Conservation (phyloP, 2,797 vertebrate genomes). For the Nyctalus aviator region DNA sequence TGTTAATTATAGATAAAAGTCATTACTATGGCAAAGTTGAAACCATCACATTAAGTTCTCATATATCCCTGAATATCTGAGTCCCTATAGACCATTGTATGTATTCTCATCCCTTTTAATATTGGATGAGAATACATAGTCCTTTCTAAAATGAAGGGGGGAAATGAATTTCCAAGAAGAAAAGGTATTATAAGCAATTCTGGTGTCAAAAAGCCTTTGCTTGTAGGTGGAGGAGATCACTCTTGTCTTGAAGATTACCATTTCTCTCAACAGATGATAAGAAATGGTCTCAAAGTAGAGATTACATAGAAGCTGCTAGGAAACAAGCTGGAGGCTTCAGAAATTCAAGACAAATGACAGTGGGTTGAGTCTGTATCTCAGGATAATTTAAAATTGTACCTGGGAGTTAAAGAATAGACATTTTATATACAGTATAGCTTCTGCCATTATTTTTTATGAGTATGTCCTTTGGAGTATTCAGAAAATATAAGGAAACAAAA, state of each 20-base stretch:
- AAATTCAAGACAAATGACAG: conserved; percentile 40
- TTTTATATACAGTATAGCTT: not conserved
- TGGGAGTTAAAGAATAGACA: conserved; percentile 32
- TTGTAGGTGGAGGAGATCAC: not conserved
- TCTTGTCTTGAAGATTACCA: conserved; percentile 23
- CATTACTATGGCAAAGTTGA: conserved; percentile 45
- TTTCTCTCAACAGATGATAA: conserved; percentile 65
- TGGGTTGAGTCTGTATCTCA: not conserved
- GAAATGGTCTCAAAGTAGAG: conserved; percentile 74
- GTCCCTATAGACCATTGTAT: conserved; percentile 63
- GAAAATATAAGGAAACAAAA: conserved; percentile 36
- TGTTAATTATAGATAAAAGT: conserved; percentile 69
- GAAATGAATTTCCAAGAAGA: not conserved
- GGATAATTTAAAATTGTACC: conserved; percentile 24
- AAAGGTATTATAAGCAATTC: not conserved
- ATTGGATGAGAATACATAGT: not conserved
- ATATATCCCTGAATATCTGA: conserved; percentile 67
- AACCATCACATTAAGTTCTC: not conserved
- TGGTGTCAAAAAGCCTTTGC: conserved; percentile 12
- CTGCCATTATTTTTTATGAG: not conserved
- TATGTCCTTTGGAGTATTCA: conserved; percentile 6
- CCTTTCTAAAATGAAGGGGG: not conserved
- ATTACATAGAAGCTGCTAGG: conserved; percentile 68
- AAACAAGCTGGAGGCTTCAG: conserved; percentile 54
- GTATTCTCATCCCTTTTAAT: too few species aligned